These are phyloP conservation scores for Silurus meridionalis DNA, from an alignment of 2,113 vertebrate genomes.

Conservation along the genomic window DNA sequence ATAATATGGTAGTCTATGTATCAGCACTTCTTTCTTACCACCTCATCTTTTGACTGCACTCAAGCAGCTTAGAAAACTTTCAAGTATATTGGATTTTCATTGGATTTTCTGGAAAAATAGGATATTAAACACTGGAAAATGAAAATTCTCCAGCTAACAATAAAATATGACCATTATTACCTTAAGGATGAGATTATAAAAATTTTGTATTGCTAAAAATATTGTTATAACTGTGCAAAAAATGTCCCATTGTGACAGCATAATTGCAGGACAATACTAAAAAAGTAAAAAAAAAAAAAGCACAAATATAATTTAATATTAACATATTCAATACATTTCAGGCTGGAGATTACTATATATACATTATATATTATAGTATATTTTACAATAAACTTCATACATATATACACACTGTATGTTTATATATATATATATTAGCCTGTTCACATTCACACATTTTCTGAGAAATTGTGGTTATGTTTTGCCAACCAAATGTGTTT, in stretches of 20 bases:
- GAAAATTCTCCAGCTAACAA: background rate
- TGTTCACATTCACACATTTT: slow-evolving; percentile 9
- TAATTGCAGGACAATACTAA: background rate
- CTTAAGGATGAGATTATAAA: background rate
- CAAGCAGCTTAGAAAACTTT: too few species aligned
- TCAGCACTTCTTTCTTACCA: too few species aligned
- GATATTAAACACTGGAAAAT: background rate
- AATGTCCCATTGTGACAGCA: background rate
- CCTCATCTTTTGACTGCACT: too few species aligned
- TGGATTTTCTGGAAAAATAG: background rate
- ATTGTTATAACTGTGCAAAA: background rate
- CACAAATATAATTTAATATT: too few species aligned
- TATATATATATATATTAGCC: background rate
- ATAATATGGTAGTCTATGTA: too few species aligned
- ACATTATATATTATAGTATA: too few species aligned
- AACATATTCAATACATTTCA: too few species aligned
- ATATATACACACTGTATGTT: too few species aligned
- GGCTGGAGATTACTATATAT: too few species aligned
- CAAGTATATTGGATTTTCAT: too few species aligned
- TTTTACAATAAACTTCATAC: too few species aligned
- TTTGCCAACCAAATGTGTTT: slow-evolving; percentile 36
- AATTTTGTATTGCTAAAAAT: background rate
- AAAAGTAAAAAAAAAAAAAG: too few species aligned
- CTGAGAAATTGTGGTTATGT: background rate
- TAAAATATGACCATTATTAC: background rate